Percentiles rank a stretch among this genome's conserved stretches.
These are phyloP conservation scores for Podiceps cristatus DNA, from an alignment of 2,113 vertebrate genomes.

Conservation along the genomic window DNA sequence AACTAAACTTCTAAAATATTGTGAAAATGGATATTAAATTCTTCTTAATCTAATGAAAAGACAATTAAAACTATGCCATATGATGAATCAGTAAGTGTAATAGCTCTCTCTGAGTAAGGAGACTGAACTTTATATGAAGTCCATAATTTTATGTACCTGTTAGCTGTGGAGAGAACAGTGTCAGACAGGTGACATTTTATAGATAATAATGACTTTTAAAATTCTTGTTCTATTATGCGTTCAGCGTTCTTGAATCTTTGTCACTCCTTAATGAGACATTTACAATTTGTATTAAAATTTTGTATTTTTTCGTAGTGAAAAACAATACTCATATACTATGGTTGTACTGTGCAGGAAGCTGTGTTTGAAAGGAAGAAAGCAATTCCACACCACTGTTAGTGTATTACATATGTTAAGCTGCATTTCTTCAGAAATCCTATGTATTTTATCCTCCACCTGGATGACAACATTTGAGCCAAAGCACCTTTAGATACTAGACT, in stretches of 20 bases:
- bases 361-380: neutral
- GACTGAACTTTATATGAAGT: slow-evolving; percentile 6
- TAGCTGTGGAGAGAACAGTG: neutral
- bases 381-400: neutral
- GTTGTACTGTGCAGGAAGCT: neutral
- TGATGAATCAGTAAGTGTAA: slow-evolving; percentile 23
- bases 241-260: neutral
- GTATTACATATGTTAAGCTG: neutral
- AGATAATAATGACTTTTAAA: slow-evolving; percentile 22
- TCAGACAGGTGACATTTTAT: slow-evolving; percentile 15
- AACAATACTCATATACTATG: neutral
- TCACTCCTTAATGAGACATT: neutral
- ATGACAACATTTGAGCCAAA: neutral
- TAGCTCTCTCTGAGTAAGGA: neutral
- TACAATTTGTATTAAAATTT: neutral
- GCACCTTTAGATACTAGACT: neutral
- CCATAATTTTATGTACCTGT: neutral
- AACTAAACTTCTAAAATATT: slow-evolving; percentile 29
- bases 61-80: neutral
- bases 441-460: neutral
- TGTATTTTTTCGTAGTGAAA: neutral
- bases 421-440: neutral
- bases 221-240: neutral
- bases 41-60: slow-evolving; percentile 19
- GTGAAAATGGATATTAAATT: neutral